Evolutionary conservation across 2,888 invertebrate genomes (phyloP), one percentile per base, ranked within the genome.

Genomic region (Mactromeris polynyma): DNA sequence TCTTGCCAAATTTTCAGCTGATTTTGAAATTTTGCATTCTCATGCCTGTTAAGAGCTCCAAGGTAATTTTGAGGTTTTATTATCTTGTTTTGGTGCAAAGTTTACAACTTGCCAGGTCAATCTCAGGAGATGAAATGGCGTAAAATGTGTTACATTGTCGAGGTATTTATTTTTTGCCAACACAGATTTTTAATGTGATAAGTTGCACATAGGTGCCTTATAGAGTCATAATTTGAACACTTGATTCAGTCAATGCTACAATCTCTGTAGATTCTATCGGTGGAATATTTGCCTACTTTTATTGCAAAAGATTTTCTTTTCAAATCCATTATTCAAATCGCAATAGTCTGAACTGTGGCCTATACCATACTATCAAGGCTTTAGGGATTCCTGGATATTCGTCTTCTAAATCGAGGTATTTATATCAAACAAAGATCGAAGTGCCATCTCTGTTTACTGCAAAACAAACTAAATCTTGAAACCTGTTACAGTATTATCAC

Each of bases 21-120:
- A n/a, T n/a, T n/a, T n/a, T n/a, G n/a, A n/a, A n/a, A n/a, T n/a
- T n/a, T n/a, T n/a, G n/a, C n/a, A n/a, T n/a, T n/a, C n/a, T n/a
- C n/a, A n/a, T n/a, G n/a, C n/a, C n/a, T n/a, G n/a, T n/a, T n/a
- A n/a, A n/a, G 36, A 19, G 26, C 4, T 2, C 36, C n/a, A 73
- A 73, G 73, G 73, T 73, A 73, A 73, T 17, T 73, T 73, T 73
- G 31, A 73, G 73, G 36, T 36, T 73, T 73, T 73, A 73, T 73
- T 73, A 33, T 73, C 19, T 73, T 73, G 73, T 64, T 64, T 64
- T 64, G 58, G 58, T n/a, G 58, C 26, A 6, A 64, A 64, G 58
- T n/a, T 58, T 58, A 6, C 58, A 21, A n/a, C 19, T 64, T 64
- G n/a, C 58, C 26, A 7, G 26, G 1, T 26, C 11, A 7, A 26